Percentiles rank a stretch among this genome's conserved stretches.
phyloP scores from a whole-genome alignment of 2,113 vertebrate genomes.

The Oreotrochilus melanogaster region DNA sequence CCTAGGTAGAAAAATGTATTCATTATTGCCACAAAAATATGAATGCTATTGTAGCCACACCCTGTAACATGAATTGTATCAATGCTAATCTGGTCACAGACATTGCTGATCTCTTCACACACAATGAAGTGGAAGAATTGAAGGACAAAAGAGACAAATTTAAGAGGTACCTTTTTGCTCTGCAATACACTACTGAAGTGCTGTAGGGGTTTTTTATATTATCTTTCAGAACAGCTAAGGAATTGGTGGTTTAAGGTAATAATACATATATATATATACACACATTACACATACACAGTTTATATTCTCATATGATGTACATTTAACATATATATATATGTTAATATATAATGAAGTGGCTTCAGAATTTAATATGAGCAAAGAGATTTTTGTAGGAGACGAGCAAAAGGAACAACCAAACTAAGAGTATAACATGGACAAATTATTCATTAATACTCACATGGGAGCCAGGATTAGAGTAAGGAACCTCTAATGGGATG shows the following conservation, averaged over 20 bases:
- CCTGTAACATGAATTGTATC: slow-evolving; percentile 99
- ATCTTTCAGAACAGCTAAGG: background rate
- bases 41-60: slow-evolving; percentile 92
- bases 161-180: slow-evolving; percentile 85
- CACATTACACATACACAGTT: background rate
- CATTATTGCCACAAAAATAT: slow-evolving; percentile 95
- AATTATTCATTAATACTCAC: background rate
- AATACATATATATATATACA: no score
- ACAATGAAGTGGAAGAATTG: slow-evolving; percentile 93
- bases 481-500: background rate
- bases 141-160: slow-evolving; percentile 98
- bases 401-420: background rate
- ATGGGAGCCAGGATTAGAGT: background rate
- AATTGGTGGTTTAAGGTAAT: background rate
- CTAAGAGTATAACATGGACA: background rate
- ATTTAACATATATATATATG: no score
- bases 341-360: background rate
- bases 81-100: slow-evolving; percentile 90
- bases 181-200: background rate
- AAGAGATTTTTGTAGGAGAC: background rate
- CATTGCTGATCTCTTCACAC: slow-evolving; percentile 91
- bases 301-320: background rate
- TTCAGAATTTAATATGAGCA: background rate
- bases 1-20: slow-evolving; percentile 94
- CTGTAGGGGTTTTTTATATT: background rate